A percentile compares a stretch with the other conserved stretches of the same genome.
These are phyloP conservation scores for Hofmannophila pseudospretella DNA, from an alignment of 2,888 invertebrate genomes.

Conservation along the genomic window DNA sequence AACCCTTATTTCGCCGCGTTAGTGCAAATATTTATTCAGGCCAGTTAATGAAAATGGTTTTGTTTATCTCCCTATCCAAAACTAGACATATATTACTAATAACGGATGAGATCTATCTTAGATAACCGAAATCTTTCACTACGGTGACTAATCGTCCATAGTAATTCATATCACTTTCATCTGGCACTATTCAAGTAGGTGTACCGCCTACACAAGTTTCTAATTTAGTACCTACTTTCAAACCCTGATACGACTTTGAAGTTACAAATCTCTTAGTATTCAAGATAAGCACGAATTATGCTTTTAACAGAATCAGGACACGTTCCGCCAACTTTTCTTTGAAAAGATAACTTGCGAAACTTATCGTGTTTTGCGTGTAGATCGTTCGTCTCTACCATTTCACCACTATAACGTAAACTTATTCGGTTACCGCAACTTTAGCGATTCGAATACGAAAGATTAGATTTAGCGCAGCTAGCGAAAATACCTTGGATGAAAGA, in stretches of 20 bases:
- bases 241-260: conserved; percentile 21
- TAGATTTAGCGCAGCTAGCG: not conserved
- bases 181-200: conserved; percentile 16
- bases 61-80: too few relatives aligned
- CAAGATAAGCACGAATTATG: conserved; percentile 30
- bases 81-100: too few relatives aligned
- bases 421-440: not conserved
- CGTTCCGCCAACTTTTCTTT: conserved; percentile 21
- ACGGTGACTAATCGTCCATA: not conserved
- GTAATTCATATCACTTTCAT: conserved; percentile 19
- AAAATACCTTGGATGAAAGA: too few relatives aligned
- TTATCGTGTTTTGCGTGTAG: not conserved
- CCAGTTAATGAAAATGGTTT: too few relatives aligned
- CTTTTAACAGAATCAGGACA: conserved; percentile 27
- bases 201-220: conserved; percentile 18
- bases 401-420: not conserved
- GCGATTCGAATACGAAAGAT: too few relatives aligned
- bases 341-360: not conserved
- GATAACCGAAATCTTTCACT: not conserved
- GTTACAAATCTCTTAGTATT: conserved; percentile 48
- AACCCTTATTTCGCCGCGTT: too few relatives aligned
- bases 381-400: not conserved
- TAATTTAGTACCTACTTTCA: conserved; percentile 36
- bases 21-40: too few relatives aligned
- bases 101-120: too few relatives aligned